A percentile compares a stretch with the other conserved stretches of the same genome.
Conservation (phyloP, 2,888 invertebrate genomes). For the Dexiosoma caninum region DNA sequence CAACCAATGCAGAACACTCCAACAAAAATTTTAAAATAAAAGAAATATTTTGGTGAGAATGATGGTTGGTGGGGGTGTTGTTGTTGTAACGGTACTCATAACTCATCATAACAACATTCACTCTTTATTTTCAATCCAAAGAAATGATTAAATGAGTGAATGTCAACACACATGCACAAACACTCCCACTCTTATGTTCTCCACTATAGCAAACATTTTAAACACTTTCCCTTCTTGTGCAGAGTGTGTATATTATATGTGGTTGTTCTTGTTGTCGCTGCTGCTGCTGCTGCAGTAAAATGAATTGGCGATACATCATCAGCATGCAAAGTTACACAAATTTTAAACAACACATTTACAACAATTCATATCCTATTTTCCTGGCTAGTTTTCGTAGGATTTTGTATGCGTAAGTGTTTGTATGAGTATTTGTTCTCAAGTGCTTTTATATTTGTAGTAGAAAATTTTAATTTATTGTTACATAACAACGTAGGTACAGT, state of each 20-base stretch:
- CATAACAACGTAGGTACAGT: slow-evolving; percentile 15
- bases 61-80: neutral
- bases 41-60: too few relatives aligned
- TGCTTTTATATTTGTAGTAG: slow-evolving; percentile 4
- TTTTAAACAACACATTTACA: slow-evolving; percentile 55
- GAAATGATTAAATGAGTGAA: slow-evolving; percentile 23
- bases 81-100: slow-evolving; percentile 20
- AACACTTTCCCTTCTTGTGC: slow-evolving; percentile 16
- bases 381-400: neutral
- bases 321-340: slow-evolving; percentile 56
- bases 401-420: neutral
- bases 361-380: slow-evolving; percentile 16
- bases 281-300: slow-evolving; percentile 3
- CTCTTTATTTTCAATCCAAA: slow-evolving; percentile 29
- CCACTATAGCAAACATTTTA: neutral
- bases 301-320: slow-evolving; percentile 51
- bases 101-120: slow-evolving; percentile 51
- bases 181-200: neutral
- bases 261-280: neutral
- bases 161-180: neutral
- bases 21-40: neutral
- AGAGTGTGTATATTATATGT: neutral
- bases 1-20: neutral
- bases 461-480: slow-evolving; percentile 31
- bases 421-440: neutral